Base-by-base conservation (phyloP, 2,797 vertebrate genomes). In the Bradypodion pumilum region DNA sequence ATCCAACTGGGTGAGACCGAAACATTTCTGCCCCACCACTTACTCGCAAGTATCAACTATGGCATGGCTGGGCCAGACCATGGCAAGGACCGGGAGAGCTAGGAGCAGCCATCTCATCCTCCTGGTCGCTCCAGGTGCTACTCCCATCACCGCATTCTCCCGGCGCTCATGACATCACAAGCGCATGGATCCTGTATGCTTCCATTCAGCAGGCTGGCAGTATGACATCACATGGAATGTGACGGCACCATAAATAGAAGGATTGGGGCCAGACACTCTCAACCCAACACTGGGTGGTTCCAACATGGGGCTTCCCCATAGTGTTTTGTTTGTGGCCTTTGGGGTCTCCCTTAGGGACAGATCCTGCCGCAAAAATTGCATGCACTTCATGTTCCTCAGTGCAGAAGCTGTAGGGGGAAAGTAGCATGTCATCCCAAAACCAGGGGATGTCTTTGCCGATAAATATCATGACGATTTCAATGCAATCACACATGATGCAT, bases 61-160 rank as follows among this genome's bases (percentile, higher is more conserved):
- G 85, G 70, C 73, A 5, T 49, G n/a, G 21, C 52, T 12, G 85
- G 81, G 44, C 81, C 81, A 16, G 63, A 37, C 29, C 29, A 21
- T 2, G 65, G 77, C 81, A 35, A 83, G 72, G 56, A 85, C 69
- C 73, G 74, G 73, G 63, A 83, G 65, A 4, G n/a, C 72, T 3
- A 75, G 63, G 52, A 87, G 81, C 42, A 75, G 56, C 72, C 63
- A 87, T 83, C 72, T 65, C 85, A 87, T 87, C 77, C 72, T 87
- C 72, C 56, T 52, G n/a, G 10, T 32, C 72, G 70, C 52, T 13
- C 70, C 85, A 69, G 70, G 42, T 40, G 29, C 80, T 65, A 32
- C 62, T 80, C 42, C 25, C 15, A 44, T 74, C 69, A 29, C 44
- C n/a, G 5, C 72, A 49, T 75, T 72, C 70, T 80, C 72, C 32